These are phyloP conservation scores for Mystacornis crossleyi DNA, from an alignment of 2,113 vertebrate species.

Conservation along the genomic window DNA sequence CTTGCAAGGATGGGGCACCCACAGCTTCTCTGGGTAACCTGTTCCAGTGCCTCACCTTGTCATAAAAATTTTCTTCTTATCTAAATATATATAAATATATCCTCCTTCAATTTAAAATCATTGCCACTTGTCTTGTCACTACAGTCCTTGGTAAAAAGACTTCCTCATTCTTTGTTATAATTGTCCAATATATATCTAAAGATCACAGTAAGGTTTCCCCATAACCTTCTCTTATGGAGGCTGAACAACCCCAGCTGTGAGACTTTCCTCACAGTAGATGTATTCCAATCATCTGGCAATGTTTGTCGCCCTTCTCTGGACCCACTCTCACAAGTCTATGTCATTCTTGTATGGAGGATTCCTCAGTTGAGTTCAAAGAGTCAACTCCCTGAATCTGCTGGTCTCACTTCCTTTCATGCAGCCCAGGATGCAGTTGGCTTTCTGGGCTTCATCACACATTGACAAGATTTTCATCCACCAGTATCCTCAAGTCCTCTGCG, in stretches of 20 bases:
- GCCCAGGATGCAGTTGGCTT: not conserved
- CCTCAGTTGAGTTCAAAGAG: not conserved
- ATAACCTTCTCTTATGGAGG: not conserved
- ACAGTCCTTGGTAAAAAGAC: not conserved
- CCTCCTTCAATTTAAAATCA: not conserved
- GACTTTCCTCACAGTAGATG: not conserved
- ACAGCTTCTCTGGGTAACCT: not conserved
- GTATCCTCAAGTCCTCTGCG: rapidly evolving
- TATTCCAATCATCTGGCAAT: not conserved
- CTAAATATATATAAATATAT: not conserved
- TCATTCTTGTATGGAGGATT: not conserved
- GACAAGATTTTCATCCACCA: not conserved
- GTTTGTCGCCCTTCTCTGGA: not conserved
- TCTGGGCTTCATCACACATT: not conserved
- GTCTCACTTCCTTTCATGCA: not conserved
- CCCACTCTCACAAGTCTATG: not conserved
- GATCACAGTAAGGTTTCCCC: not conserved
- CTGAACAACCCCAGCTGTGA: not conserved
- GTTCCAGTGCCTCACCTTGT: not conserved
- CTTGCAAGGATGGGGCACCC: not conserved
- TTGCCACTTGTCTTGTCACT: not conserved
- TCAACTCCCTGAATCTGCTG: not conserved
- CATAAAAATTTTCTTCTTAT: not conserved
- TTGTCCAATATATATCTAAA: not conserved
- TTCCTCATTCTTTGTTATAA: not conserved